Conservation (phyloP, 2,113 vertebrate species). For the Cyprinodon variegatus region DNA sequence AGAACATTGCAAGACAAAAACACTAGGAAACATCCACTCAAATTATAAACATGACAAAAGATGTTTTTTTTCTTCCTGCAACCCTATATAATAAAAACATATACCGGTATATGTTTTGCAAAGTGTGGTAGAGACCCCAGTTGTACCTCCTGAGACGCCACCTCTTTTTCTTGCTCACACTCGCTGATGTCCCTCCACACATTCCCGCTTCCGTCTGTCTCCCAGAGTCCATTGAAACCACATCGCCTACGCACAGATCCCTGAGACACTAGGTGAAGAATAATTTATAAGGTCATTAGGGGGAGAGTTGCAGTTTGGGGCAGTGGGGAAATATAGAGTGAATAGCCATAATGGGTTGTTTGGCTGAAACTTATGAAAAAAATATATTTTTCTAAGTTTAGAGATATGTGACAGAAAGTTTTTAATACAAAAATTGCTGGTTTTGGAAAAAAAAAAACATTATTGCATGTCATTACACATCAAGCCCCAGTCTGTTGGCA, state of each 20-base stretch:
- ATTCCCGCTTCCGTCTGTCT: conserved; percentile 74
- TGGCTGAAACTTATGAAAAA: neutral
- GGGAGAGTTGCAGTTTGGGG: neutral
- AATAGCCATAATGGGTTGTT: neutral
- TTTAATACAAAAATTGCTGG: no score
- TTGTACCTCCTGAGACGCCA: conserved; percentile 74
- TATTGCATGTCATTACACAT: neutral
- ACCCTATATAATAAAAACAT: no score
- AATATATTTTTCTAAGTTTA: no score
- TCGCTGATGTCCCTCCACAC: conserved; percentile 82
- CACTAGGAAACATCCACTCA: no score
- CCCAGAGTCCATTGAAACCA: conserved; percentile 83
- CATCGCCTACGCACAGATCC: conserved; percentile 82
- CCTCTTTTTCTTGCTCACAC: conserved; percentile 81
- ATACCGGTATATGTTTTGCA: no score
- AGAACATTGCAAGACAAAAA: no score
- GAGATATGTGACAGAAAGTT: no score
- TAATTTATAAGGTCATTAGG: neutral
- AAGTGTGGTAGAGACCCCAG: no score
- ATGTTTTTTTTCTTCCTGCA: no score
- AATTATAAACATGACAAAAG: no score
- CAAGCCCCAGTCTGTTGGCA: neutral
- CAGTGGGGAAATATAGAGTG: neutral
- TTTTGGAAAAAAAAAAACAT: no score
- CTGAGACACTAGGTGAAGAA: conserved; percentile 79